Evolutionary conservation across 1,140 invertebrate species (phyloP).

Genomic region (Stenopsyche tienmushanensis): DNA sequence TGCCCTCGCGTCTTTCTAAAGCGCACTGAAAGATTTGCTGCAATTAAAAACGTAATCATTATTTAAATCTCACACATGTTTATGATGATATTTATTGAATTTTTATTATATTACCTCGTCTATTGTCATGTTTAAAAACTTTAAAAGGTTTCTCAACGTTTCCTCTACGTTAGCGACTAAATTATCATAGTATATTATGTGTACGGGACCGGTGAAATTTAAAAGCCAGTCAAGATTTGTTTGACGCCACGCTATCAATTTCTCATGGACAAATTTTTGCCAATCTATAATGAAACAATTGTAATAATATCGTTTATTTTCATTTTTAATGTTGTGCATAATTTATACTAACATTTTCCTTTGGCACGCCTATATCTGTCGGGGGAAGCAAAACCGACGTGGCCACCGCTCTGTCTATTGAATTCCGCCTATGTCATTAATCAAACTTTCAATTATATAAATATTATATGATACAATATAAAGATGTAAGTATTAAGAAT

Average conservation of each 20-base stretch:
- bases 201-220: conserved; percentile 67
- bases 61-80: neutral
- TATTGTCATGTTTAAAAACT: conserved; percentile 62
- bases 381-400: conserved; percentile 67
- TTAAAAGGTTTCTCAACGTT: conserved; percentile 59
- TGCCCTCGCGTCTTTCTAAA: conserved; percentile 65
- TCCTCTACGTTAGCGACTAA: conserved; percentile 63
- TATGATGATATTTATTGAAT: neutral
- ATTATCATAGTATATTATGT: conserved; percentile 71
- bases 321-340: neutral
- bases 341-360: conserved; percentile 58
- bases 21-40: conserved; percentile 61
- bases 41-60: conserved; percentile 23
- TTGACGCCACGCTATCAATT: conserved; percentile 66
- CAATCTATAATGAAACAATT: conserved; percentile 60
- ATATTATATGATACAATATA: neutral
- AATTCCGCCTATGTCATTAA: conserved; percentile 61
- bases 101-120: conserved; percentile 45
- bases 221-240: conserved; percentile 69
- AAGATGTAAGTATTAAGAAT: neutral
- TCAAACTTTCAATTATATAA: neutral
- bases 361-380: conserved; percentile 63
- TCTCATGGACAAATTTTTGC: conserved; percentile 68
- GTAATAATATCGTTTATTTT: neutral
- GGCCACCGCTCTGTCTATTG: conserved; percentile 69